Evolutionary conservation across 2,797 vertebrate species (phyloP).

Genomic region (Acanthornis magna): DNA sequence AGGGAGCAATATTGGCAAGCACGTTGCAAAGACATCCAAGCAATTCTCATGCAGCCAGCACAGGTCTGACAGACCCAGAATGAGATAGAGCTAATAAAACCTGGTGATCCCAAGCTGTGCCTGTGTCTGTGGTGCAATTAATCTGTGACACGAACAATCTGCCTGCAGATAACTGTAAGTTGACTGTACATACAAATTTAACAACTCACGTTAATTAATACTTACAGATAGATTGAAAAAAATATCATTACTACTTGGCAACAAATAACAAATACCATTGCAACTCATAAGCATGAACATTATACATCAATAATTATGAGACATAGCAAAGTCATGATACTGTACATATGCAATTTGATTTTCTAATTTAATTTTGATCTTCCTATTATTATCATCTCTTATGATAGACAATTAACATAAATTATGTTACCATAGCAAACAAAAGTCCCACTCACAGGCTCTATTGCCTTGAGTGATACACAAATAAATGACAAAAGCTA

Average conservation of each 20-base stretch:
- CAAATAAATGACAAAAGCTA: background rate
- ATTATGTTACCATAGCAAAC: background rate
- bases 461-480: background rate
- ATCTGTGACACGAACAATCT: conserved; percentile 50
- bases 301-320: background rate
- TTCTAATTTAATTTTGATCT: conserved; percentile 12
- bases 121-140: conserved; percentile 51
- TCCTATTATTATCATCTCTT: background rate
- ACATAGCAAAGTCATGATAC: background rate
- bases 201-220: conserved; percentile 19
- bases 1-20: background rate
- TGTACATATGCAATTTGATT: conserved; percentile 4
- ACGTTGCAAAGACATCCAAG: background rate
- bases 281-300: background rate
- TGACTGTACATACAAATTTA: conserved; percentile 25
- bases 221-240: background rate
- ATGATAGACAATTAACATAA: background rate
- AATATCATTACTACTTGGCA: conserved; percentile 6
- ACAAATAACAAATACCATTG: background rate
- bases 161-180: conserved; percentile 22
- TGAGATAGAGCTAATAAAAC: conserved; percentile 7
- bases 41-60: background rate
- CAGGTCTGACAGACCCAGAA: background rate
- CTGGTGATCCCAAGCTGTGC: conserved; percentile 38
- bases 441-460: background rate